A percentile compares a stretch with the other conserved stretches of the same genome.
Evolutionary conservation across 1,140 invertebrate species (phyloP).

Genomic region (Ostrea edulis): DNA sequence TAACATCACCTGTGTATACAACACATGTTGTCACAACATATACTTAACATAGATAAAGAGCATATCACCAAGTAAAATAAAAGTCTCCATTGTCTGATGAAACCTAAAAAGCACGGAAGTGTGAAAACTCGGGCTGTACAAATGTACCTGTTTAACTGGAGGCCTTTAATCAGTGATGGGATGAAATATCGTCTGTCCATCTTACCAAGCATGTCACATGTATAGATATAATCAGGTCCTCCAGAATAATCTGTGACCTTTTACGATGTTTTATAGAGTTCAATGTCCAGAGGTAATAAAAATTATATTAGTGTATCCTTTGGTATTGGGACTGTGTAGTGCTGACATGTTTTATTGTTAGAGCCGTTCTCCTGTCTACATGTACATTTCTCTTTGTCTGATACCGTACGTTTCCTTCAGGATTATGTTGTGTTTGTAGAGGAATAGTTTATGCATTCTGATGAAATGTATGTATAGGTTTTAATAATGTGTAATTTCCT

Average conservation of each 20-base stretch:
- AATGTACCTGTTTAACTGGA: background rate
- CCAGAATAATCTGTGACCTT: background rate
- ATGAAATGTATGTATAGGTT: too few species aligned
- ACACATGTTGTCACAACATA: too few species aligned
- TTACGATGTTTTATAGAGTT: background rate
- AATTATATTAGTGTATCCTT: background rate
- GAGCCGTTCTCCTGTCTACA: too few species aligned
- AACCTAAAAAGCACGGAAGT: background rate
- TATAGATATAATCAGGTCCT: background rate
- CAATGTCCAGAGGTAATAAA: slow-evolving; percentile 3
- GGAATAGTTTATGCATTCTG: too few species aligned
- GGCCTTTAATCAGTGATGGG: background rate
- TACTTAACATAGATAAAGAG: too few species aligned
- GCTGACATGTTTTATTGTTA: background rate
- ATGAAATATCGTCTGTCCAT: background rate
- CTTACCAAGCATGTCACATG: background rate
- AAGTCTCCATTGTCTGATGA: background rate
- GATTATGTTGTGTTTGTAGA: too few species aligned
- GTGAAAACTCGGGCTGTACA: background rate
- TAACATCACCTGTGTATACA: too few species aligned
- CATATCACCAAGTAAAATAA: too few species aligned
- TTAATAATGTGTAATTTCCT: too few species aligned
- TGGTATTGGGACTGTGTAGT: background rate
- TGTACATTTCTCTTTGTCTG: too few species aligned
- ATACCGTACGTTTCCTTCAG: too few species aligned